Conservation (phyloP, 1,140 invertebrate species). For the Panagrolaimus sp. region DNA sequence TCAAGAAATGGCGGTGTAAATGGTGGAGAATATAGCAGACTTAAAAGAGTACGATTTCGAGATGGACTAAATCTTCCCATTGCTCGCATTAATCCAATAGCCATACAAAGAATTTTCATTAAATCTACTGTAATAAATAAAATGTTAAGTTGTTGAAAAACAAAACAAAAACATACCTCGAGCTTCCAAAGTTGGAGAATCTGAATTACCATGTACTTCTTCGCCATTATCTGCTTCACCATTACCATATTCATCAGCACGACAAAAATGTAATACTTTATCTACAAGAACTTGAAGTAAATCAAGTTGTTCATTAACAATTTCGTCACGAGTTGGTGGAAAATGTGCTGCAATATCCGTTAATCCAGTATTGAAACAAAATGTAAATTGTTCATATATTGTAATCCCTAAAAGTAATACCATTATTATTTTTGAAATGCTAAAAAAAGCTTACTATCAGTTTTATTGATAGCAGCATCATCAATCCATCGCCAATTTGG, state of each 20-base stretch:
- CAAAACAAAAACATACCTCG: slow-evolving; percentile 7
- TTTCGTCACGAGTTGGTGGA: slow-evolving; percentile 37
- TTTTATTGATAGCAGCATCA: slow-evolving; percentile 46
- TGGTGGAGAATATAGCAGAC: slow-evolving; percentile 42
- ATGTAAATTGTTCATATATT: slow-evolving; percentile 56
- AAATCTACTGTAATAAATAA: slow-evolving; percentile 40
- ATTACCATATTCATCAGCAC: slow-evolving; percentile 9
- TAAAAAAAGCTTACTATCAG: slow-evolving; percentile 43
- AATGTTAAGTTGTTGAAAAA: slow-evolving; percentile 1
- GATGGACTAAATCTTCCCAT: slow-evolving; percentile 33
- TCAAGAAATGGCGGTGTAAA: slow-evolving; percentile 21
- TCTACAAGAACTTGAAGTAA: slow-evolving; percentile 36
- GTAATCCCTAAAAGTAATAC: slow-evolving; percentile 50
- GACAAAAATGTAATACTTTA: slow-evolving; percentile 18
- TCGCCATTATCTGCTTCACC: slow-evolving; percentile 14
- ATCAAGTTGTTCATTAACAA: slow-evolving; percentile 46
- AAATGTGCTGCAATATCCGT: slow-evolving; percentile 53
- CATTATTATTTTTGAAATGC: slow-evolving; percentile 16
- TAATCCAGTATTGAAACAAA: slow-evolving; percentile 55
- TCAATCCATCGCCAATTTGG: slow-evolving; percentile 55
- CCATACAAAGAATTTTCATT: slow-evolving; percentile 47
- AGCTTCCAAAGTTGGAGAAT: slow-evolving; percentile 15
- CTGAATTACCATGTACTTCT: slow-evolving; percentile 2
- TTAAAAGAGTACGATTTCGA: slow-evolving; percentile 31
- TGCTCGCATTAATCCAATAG: slow-evolving; percentile 47